phyloP scores from a whole-genome alignment of 1,140 invertebrate species.

The Pararge aegeria region DNA sequence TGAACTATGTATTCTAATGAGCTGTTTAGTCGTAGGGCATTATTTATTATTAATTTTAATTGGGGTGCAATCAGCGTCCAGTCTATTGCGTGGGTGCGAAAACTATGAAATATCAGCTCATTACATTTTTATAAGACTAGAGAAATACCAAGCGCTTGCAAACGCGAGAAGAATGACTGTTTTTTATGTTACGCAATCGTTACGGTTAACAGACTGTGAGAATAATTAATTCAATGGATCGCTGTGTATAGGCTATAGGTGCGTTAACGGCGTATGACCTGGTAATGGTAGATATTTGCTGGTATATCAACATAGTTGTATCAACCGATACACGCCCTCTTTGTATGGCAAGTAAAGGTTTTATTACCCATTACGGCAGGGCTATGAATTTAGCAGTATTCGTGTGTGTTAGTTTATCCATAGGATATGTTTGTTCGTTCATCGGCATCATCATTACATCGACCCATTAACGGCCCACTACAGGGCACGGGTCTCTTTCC shows the following conservation, averaged over 20 bases:
- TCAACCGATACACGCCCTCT: neutral
- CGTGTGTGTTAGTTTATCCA: too few species aligned
- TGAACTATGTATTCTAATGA: too few species aligned
- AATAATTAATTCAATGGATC: conserved; percentile 9
- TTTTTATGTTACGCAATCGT: neutral
- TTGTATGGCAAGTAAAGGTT: too few species aligned
- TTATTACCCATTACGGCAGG: too few species aligned
- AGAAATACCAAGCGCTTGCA: neutral
- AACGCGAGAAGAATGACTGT: conserved; percentile 3
- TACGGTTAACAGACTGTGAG: conserved; percentile 3
- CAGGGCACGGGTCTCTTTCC: too few species aligned
- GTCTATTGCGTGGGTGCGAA: conserved; percentile 1
- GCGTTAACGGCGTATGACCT: conserved; percentile 1
- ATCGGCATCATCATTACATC: too few species aligned
- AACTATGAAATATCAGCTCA: neutral
- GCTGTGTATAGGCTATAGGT: conserved; percentile 2
- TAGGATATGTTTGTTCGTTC: too few species aligned
- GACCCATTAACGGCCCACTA: too few species aligned
- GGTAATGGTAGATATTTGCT: neutral
- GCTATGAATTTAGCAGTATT: too few species aligned
- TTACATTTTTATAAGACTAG: neutral
- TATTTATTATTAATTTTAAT: neutral
- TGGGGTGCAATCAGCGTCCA: neutral
- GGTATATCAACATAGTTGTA: neutral
- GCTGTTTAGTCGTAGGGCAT: neutral